A percentile compares a stretch with the other conserved stretches of the same genome.
These are phyloP conservation scores for Oenanthe melanoleuca DNA, from an alignment of 2,113 vertebrate genomes.

Conservation along the genomic window DNA sequence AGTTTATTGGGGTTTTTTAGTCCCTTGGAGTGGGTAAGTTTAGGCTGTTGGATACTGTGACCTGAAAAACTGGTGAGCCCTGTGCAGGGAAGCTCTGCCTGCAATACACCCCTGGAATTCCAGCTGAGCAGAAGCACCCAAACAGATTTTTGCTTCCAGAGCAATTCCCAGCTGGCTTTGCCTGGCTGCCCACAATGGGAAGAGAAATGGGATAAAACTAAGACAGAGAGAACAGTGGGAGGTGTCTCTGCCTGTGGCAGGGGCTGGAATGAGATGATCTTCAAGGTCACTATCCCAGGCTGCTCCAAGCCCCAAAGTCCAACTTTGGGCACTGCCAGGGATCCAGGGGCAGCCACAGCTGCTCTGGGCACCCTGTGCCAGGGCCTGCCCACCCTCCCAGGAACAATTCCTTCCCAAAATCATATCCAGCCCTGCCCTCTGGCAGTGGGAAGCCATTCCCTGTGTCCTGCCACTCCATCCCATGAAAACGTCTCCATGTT, in stretches of 20 bases:
- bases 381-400: neutral
- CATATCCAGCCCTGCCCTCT: fast-evolving
- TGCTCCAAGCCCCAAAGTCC: neutral
- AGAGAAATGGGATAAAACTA: neutral
- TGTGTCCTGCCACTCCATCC: too few species aligned
- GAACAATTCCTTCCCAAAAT: neutral
- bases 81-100: neutral
- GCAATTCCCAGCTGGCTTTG: neutral
- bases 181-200: neutral
- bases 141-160: neutral
- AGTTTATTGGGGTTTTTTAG: neutral
- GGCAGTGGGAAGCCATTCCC: neutral
- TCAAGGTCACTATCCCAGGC: fast-evolving
- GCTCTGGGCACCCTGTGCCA: neutral
- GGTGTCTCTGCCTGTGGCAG: neutral
- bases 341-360: neutral
- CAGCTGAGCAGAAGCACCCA: neutral
- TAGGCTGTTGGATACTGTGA: neutral
- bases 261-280: neutral
- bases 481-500: too few species aligned
- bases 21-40: neutral
- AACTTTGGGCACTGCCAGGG: neutral
- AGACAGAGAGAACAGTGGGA: neutral
- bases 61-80: neutral
- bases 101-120: neutral